phyloP scores from a whole-genome alignment of 2,113 vertebrate species.

The Erythrolamprus reginae region DNA sequence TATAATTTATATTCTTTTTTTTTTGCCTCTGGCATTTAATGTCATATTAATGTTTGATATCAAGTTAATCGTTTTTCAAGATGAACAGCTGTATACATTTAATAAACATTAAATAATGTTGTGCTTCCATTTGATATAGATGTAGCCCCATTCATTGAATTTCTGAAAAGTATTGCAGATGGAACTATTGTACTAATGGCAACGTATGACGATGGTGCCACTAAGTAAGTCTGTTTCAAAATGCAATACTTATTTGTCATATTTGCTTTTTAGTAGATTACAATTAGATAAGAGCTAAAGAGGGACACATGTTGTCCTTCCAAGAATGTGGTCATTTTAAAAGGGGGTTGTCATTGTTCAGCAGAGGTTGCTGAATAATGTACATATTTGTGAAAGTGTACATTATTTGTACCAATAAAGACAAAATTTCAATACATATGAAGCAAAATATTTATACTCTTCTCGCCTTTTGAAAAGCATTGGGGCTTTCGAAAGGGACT shows the following conservation, averaged over 20 bases:
- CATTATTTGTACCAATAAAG: constrained; percentile 17
- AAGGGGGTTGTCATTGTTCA: background rate
- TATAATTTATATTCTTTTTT: background rate
- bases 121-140: constrained; percentile 68
- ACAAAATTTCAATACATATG: constrained; percentile 12
- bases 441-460: constrained; percentile 6
- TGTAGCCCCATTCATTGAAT: constrained; percentile 81
- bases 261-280: background rate
- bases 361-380: background rate
- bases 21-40: background rate
- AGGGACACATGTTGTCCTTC: background rate
- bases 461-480: too few relatives aligned
- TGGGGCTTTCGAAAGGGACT: too few relatives aligned
- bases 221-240: constrained; percentile 78
- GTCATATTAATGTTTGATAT: background rate
- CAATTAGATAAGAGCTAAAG: background rate
- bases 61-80: background rate
- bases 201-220: constrained; percentile 88
- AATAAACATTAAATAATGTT: background rate
- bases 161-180: constrained; percentile 83
- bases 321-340: background rate
- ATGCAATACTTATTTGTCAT: background rate
- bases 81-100: background rate
- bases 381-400: background rate
- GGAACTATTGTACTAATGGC: constrained; percentile 92